These are phyloP conservation scores for Actinemys pallida DNA, from an alignment of 2,113 vertebrate species.

Conservation along the genomic window DNA sequence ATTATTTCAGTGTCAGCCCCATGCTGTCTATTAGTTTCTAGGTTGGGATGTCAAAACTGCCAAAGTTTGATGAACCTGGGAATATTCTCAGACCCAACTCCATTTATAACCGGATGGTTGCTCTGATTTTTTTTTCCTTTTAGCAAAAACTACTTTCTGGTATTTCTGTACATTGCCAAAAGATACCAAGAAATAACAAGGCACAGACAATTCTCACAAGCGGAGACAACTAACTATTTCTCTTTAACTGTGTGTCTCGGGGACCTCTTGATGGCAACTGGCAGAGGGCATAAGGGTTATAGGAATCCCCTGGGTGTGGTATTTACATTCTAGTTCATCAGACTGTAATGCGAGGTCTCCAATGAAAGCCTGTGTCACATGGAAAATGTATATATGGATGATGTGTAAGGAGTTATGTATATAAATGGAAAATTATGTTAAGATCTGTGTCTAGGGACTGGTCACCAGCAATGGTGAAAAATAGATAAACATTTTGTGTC, in stretches of 20 bases:
- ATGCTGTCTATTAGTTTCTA: background rate
- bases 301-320: background rate
- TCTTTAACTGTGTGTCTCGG: conserved; percentile 4
- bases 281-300: background rate
- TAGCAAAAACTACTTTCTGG: background rate
- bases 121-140: background rate
- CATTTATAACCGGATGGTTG: background rate
- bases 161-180: conserved; percentile 37
- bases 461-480: background rate
- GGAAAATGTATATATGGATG: background rate
- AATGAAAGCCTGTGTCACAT: background rate
- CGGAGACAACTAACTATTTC: background rate
- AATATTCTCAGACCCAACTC: conserved; percentile 12
- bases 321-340: background rate
- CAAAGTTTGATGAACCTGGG: background rate
- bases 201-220: background rate
- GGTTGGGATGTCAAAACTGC: conserved; percentile 47
- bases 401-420: background rate
- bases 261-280: background rate
- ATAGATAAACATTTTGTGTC: background rate
- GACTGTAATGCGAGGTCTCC: background rate
- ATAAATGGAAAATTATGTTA: background rate
- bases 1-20: background rate
- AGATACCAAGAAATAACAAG: background rate
- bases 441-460: background rate